These are phyloP conservation scores for Seriola aureovittata DNA, from an alignment of 2,113 vertebrate genomes.

Conservation along the genomic window DNA sequence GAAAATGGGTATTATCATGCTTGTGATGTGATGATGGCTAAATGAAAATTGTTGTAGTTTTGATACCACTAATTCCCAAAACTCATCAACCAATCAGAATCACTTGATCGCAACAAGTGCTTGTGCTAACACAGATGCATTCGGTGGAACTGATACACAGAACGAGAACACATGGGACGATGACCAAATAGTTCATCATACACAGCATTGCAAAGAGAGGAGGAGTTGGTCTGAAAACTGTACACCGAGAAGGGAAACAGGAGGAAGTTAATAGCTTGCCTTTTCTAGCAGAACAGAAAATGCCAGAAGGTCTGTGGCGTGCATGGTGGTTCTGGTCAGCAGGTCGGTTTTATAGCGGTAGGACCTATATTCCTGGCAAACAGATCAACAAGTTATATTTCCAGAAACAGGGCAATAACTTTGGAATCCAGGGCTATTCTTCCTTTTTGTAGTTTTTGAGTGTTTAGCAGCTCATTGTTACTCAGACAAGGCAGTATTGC, in stretches of 20 bases:
- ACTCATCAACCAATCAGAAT: slow-evolving; percentile 43
- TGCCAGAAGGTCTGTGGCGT: too few relatives aligned
- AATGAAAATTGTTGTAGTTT: slow-evolving; percentile 46
- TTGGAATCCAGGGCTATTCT: neutral
- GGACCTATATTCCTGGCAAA: too few relatives aligned
- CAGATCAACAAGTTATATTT: too few relatives aligned
- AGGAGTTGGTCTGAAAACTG: too few relatives aligned
- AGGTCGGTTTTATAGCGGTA: too few relatives aligned
- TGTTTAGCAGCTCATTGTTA: slow-evolving; percentile 1
- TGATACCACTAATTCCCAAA: slow-evolving; percentile 31
- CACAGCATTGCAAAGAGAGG: neutral
- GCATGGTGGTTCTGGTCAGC: too few relatives aligned
- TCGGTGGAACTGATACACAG: neutral
- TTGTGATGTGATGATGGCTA: slow-evolving; percentile 43
- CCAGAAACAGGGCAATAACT: neutral
- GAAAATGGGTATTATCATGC: slow-evolving; percentile 43
- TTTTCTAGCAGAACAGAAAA: too few relatives aligned
- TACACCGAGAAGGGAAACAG: too few relatives aligned
- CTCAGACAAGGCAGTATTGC: neutral
- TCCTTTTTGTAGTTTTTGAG: neutral
- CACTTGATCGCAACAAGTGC: slow-evolving; percentile 25
- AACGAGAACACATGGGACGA: neutral
- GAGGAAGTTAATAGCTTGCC: too few relatives aligned
- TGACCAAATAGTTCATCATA: neutral
- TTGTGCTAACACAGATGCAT: neutral